Percentiles rank a stretch among this genome's conserved stretches.
phyloP scores from a whole-genome alignment of 1,140 invertebrate genomes.

The Lutraria rhynchaena region DNA sequence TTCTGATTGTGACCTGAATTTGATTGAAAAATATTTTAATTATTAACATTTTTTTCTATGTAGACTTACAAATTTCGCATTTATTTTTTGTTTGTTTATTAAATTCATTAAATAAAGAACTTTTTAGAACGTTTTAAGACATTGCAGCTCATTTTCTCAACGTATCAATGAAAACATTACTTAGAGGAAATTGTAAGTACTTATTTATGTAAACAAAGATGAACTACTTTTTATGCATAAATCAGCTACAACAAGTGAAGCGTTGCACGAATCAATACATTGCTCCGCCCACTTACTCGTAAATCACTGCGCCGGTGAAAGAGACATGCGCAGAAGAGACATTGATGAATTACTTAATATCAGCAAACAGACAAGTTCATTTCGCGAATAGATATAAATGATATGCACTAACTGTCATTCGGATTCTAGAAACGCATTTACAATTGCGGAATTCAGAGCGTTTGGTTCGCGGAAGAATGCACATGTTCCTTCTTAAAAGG shows the following conservation, averaged over 20 bases:
- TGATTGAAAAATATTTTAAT: too few relatives aligned
- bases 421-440: constrained; percentile 9
- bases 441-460: too few relatives aligned
- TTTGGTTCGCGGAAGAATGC: neutral
- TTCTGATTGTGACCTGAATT: too few relatives aligned
- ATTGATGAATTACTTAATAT: constrained; percentile 39
- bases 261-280: constrained; percentile 18
- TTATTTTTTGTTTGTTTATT: too few relatives aligned
- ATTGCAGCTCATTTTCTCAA: too few relatives aligned
- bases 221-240: constrained; percentile 34
- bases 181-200: too few relatives aligned
- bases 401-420: constrained; percentile 17
- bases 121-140: too few relatives aligned
- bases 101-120: too few relatives aligned
- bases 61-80: too few relatives aligned
- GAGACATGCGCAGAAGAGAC: constrained; percentile 41
- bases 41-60: too few relatives aligned
- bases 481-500: neutral
- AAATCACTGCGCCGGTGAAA: constrained; percentile 35
- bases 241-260: neutral
- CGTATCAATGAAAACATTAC: too few relatives aligned
- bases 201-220: constrained; percentile 10
- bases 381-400: neutral
- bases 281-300: constrained; percentile 23
- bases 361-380: neutral